Evolutionary conservation across 2,797 vertebrate genomes (phyloP).

Genomic region (Myiotriccus ornatus): DNA sequence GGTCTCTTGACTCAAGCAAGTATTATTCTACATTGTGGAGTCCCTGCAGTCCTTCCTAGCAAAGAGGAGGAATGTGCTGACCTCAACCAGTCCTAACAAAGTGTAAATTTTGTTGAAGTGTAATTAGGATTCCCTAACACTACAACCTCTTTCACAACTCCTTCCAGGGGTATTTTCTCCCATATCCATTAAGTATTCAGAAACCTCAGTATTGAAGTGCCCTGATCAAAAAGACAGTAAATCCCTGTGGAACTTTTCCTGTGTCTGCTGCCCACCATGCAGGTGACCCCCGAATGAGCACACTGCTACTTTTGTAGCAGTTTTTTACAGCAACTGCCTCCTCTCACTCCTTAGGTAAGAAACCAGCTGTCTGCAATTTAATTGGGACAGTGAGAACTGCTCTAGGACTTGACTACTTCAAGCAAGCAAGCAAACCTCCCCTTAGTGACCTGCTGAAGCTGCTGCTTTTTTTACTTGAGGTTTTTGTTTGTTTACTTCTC

Average conservation of each 20-base stretch:
- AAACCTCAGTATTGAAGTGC: neutral
- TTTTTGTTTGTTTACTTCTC: slow-evolving; percentile 22
- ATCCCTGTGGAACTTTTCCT: neutral
- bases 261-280: neutral
- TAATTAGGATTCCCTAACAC: neutral
- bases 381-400: slow-evolving; percentile 21
- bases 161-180: neutral
- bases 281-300: neutral
- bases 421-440: neutral
- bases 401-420: slow-evolving; percentile 9
- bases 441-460: neutral
- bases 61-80: neutral
- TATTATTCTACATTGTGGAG: fast-evolving
- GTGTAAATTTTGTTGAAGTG: neutral
- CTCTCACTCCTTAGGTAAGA: neutral
- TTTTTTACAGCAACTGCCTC: neutral
- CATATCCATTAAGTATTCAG: neutral
- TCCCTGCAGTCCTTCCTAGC: neutral
- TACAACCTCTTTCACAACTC: neutral
- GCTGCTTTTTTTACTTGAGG: neutral
- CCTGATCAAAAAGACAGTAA: neutral
- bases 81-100: neutral
- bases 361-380: slow-evolving; percentile 30
- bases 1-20: neutral
- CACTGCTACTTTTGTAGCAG: neutral